Percentiles rank a stretch among this genome's conserved stretches.
phyloP scores from a whole-genome alignment of 2,113 vertebrate genomes.

The Tragelaphus imberbis region DNA sequence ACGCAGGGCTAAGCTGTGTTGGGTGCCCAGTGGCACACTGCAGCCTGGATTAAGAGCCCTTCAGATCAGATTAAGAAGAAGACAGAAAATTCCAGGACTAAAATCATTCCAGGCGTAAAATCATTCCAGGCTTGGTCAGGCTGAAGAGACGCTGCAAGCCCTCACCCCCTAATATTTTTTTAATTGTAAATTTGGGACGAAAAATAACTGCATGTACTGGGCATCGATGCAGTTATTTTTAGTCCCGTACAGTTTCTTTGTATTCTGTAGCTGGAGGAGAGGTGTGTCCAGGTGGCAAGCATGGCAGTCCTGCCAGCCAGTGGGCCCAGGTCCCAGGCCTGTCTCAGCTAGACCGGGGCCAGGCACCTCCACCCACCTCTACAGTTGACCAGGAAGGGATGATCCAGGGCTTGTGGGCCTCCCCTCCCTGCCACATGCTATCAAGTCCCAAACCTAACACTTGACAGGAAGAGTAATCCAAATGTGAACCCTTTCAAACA shows the following conservation, averaged over 20 bases:
- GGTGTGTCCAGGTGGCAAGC: not conserved
- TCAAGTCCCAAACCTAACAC: not conserved
- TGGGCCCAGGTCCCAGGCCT: not conserved
- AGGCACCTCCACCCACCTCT: accelerated
- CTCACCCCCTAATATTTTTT: not conserved
- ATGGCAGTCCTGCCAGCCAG: not conserved
- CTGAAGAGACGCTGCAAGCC: not conserved
- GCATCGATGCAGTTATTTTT: too few species aligned
- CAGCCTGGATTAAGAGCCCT: not conserved
- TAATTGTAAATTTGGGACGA: not conserved
- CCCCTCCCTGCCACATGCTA: not conserved
- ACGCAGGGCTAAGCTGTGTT: not conserved
- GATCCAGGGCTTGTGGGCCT: not conserved
- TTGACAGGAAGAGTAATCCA: not conserved
- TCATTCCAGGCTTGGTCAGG: not conserved
- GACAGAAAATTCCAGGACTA: not conserved
- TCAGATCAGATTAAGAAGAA: not conserved
- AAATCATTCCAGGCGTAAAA: not conserved
- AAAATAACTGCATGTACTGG: not conserved
- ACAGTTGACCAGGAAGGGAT: not conserved
- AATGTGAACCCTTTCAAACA: not conserved
- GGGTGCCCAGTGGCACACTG: not conserved
- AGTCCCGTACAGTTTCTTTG: not conserved
- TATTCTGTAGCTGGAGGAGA: not conserved
- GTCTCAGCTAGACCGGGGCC: not conserved